Conservation (phyloP, 2,888 invertebrate genomes). For the Cantharis rufa region DNA sequence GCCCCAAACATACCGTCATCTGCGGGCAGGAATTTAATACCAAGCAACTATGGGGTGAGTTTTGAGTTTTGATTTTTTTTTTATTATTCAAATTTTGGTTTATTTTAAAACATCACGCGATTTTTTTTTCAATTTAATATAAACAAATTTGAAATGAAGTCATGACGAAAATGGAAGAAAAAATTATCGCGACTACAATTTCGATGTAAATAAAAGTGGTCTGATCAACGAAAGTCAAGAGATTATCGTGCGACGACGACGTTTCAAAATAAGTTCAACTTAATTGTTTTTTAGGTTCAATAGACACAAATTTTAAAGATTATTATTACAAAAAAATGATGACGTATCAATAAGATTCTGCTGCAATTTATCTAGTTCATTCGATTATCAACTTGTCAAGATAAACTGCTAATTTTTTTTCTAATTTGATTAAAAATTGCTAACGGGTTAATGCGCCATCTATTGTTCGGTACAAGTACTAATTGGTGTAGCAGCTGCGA, state of each 20-base stretch:
- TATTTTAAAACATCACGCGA: no score
- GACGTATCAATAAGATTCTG: not conserved
- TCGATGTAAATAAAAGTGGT: conserved; percentile 18
- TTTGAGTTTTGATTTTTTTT: conserved; percentile 32
- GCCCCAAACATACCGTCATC: conserved; percentile 43
- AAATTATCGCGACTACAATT: not conserved
- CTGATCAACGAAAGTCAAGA: conserved; percentile 19
- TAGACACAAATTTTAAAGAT: not conserved
- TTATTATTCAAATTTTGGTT: no score
- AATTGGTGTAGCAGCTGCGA: not conserved
- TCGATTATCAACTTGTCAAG: not conserved
- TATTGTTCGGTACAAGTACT: not conserved
- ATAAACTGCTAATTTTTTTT: no score
- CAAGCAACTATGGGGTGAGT: conserved; percentile 49
- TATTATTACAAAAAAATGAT: not conserved
- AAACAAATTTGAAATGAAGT: not conserved
- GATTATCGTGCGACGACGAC: conserved; percentile 7
- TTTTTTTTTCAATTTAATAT: no score
- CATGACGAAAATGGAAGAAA: not conserved
- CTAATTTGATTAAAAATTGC: not conserved
- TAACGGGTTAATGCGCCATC: not conserved
- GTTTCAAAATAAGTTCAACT: conserved; percentile 10
- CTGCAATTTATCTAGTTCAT: not conserved
- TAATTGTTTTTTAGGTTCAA: not conserved
- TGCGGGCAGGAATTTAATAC: conserved; percentile 49